Conservation (phyloP, 2,888 invertebrate genomes). For the Diplazon laetatorius region DNA sequence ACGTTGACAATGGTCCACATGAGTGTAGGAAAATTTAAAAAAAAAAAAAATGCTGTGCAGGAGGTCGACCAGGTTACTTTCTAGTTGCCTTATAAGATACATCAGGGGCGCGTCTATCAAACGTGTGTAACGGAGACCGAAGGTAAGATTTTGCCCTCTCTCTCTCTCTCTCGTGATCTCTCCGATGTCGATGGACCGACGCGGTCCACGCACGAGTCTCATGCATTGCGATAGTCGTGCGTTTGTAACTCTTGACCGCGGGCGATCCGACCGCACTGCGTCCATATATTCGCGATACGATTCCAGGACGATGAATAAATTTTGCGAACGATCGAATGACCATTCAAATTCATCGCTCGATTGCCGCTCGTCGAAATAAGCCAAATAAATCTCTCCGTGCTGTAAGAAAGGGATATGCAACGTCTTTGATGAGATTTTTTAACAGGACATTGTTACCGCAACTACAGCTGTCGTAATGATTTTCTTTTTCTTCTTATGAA, state of each 20-base stretch:
- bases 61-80: slow-evolving; percentile 70
- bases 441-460: no score
- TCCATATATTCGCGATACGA: not conserved
- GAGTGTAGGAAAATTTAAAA: slow-evolving; percentile 11
- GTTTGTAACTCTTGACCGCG: slow-evolving; percentile 58
- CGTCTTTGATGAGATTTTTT: slow-evolving; percentile 30
- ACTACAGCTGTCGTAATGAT: not conserved
- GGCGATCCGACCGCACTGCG: slow-evolving; percentile 42
- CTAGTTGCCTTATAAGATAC: slow-evolving; percentile 65
- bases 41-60: slow-evolving; percentile 57
- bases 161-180: not conserved
- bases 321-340: slow-evolving; percentile 42
- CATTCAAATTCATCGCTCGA: slow-evolving; percentile 45
- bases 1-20: slow-evolving; percentile 53
- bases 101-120: slow-evolving; percentile 36
- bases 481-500: not conserved
- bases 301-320: slow-evolving; percentile 52
- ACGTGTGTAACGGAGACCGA: slow-evolving; percentile 14
- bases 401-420: not conserved
- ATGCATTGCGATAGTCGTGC: slow-evolving; percentile 51
- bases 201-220: slow-evolving; percentile 37
- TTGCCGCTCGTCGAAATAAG: slow-evolving; percentile 27
- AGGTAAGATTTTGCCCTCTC: slow-evolving; percentile 6
- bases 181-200: slow-evolving; percentile 52
- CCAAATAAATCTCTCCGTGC: slow-evolving; percentile 37